Conservation (phyloP, 2,888 invertebrate species). For the Synanthedon vespiformis region DNA sequence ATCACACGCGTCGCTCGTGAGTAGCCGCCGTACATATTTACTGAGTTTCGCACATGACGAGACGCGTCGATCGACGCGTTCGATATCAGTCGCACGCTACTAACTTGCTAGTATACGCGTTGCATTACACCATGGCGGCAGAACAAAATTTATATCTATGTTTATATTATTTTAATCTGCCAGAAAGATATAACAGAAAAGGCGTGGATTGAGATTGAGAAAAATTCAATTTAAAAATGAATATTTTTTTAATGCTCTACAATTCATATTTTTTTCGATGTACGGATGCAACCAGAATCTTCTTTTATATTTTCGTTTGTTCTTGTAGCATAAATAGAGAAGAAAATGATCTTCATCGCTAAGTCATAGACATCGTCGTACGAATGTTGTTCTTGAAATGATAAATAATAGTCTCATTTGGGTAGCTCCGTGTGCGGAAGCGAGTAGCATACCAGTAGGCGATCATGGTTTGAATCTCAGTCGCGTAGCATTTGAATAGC, state of each 20-base stretch:
- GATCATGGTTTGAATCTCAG: not conserved
- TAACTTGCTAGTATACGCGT: not conserved
- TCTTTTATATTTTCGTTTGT: not conserved
- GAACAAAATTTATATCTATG: not conserved
- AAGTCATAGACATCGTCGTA: not conserved
- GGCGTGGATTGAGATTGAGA: not conserved
- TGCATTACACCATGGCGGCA: not conserved
- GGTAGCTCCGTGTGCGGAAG: not conserved
- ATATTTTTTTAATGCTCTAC: not conserved
- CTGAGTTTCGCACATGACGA: not conserved
- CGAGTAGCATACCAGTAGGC: not conserved
- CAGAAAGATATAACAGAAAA: not conserved
- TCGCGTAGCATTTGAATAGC: not conserved
- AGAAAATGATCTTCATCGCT: not conserved
- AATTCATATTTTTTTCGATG: not conserved
- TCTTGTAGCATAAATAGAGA: not conserved
- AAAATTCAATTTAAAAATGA: not conserved
- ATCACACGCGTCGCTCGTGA: not conserved
- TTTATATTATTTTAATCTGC: not conserved
- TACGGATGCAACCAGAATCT: not conserved
- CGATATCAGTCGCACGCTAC: conserved; percentile 1
- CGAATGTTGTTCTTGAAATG: not conserved
- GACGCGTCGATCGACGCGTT: conserved; percentile 1
- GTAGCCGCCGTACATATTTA: not conserved
- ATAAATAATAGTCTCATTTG: not conserved